Base-by-base conservation (phyloP, 2,113 vertebrate genomes). In the Brachypodius melanocephalos region DNA sequence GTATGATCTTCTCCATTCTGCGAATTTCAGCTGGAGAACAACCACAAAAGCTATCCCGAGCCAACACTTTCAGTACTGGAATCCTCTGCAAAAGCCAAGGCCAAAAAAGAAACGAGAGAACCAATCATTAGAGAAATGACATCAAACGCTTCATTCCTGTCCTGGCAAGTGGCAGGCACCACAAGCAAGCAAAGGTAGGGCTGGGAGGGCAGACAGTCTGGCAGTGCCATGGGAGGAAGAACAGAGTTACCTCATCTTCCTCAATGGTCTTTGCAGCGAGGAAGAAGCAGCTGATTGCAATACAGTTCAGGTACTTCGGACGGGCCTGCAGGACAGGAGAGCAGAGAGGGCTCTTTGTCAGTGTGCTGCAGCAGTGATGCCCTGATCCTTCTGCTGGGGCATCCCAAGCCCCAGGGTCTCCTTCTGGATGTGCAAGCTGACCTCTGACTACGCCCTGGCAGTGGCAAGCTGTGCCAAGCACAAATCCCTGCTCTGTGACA, bases 291-390 rank as follows among this genome's bases (percentile, higher is more conserved):
- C 99, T 97, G 97, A 99, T 99, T 96, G 99, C 98, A 96, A 99
- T 99, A 97, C 99, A 99, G 97, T 98, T 98, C 96, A 99, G 97
- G 97, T 99, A 99, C 97, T 99, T 99, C 21, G 99, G 99, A 95
- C 98, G 99, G 92, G 99, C 99, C 99, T 99, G 88, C 5, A 51
- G 96, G 43, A 91, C 14, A 85, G 48, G 79, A 93, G 9, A 84
- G 48, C n/a, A 78, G 45, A 85, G 25, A 66, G 63, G 34, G 40
- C 13, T 20, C 7, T 8, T 71, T 15, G 58, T 83, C 24, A 87
- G 12, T 5, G 22, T 1, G 21, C 26, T 11, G 26, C 29, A 14
- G 8, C 31, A 57, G 2, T 2, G 1, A 46, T 0, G 8, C 10
- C 1, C 24, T 42, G 10, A 31, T 17, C 19, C 12, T n/a, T 25